Evolutionary conservation across 1,140 invertebrate genomes (phyloP), one percentile per base, ranked within the genome.

Genomic region (Drosophila guanche): DNA sequence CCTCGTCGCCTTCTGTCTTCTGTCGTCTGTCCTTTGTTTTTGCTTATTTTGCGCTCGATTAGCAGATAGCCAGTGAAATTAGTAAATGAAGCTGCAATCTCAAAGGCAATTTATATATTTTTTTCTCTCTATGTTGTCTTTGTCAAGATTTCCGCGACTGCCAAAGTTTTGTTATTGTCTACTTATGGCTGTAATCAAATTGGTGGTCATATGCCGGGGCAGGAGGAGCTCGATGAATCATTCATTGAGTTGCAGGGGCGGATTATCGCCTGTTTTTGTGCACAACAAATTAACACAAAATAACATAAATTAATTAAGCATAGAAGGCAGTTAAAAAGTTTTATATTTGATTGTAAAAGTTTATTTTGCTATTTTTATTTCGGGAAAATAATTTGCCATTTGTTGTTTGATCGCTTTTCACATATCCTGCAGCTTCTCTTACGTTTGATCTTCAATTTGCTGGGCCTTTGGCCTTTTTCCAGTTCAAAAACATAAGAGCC

Each of bases 21-120:
- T 50, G 37, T 43, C 61, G 56, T 12, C 56, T 23, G 58, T 54
- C 63, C 50, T 69, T 86, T 81, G 68, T 85, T 85, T 84, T 85
- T 83, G 79, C 81, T 86, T 86, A 88, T 88, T 86, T 88, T 78
- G 83, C 83, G 81, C 83, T 88, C 81, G 81, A 86, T 86, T 88
- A 86, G 81, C 74, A 86, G 81, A 86, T 88, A 86, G 81, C 42
- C 80, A 81, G 46, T 68, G 74, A 86, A 86, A 86, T 86, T 86
- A 88, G 83, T 79, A 86, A 86, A 86, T 88, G 74, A 88, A 86
- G 83, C 83, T 86, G 78, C 84, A 86, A 86, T 86, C 83, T 83
- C 61, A 67, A 86, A 78, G 84, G 62, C 84, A 76, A 86, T 86
- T 88, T 86, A 88, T 88, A 63, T 81, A 41, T 86, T 61, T 75